Evolutionary conservation across 2,888 invertebrate genomes (phyloP), one percentile per base, ranked within the genome.

Genomic region (Plebejus melissa): DNA sequence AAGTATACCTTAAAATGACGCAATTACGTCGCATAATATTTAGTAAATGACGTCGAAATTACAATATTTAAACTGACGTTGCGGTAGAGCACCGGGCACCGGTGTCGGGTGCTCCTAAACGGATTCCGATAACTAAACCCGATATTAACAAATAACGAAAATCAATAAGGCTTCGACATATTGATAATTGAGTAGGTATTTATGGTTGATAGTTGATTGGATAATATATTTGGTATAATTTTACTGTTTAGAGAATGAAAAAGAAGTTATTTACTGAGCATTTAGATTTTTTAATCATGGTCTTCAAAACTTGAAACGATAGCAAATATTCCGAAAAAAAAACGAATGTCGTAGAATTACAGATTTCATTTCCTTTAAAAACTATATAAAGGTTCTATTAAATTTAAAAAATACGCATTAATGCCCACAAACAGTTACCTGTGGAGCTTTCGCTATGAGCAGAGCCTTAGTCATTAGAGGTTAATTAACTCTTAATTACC

Each of bases 401-500:
- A 41, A 41, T 6, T 41, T 7, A 1, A 41, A 41, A 41, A 41
- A 41, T 41, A 41, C 38, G 38, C 38, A 38, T 38, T 38, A 38
- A 38, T 38, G 38, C 38, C 38, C 1, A 41, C 38, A 41, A 41
- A 38, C 38, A 38, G 38, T 38, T 38, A 38, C 38, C 11, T 11
- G 9, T 11, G 46, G 11, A 11, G 13, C 50, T 50, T 16, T 65
- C 65, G 32, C 13, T 65, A 16, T 65, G 65, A 65, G 32, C 72
- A 7, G 6, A 32, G 32, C 72, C 16, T 72, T 54, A 72, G 46
- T 71, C 74, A 69, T 65, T 74, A 75, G 69, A 75, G 38, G 57
- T n/a, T 54, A 32, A 69, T 69, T 77, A 65, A 70, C 69, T 58
- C 70, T 60, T 74, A 71, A 70, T 71, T 75, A 75, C 58, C 65